Evolutionary conservation across 1,140 invertebrate species (phyloP), one percentile per base, ranked within the genome.

Genomic region (Drosophila sucinea): DNA sequence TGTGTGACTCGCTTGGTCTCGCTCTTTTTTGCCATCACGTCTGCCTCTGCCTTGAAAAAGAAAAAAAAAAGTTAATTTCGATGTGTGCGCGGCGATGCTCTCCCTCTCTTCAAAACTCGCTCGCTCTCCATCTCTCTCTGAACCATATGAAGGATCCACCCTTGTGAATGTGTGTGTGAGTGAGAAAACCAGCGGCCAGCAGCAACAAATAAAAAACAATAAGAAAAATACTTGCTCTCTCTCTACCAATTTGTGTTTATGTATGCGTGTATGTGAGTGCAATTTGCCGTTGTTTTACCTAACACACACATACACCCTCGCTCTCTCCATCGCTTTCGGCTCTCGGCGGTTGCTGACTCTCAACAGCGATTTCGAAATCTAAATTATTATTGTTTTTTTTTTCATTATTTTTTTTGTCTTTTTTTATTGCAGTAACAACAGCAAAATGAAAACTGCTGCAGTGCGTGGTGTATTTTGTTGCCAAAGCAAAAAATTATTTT

Each of bases 171-270:
- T 56, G 47, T 66, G 71, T 72, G 65, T 58, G 71, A 67, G 60
- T 35, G 66, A 70, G 57, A 70, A 65, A 60, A 58, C 60, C 68
- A 58, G 38, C 65, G 44, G 63, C 58, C 35, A 66, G 67, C 63
- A 79, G 81, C 82, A 86, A 86, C 79, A 85, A 85, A 85, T 85
- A 86, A 63, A 89, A 78, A 78, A 89, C 84, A 81, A 87, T 79
- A 87, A 80, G 77, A 89, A 78, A 79, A 76, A 62, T 78, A 70
- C 69, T 66, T 63, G 51, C 58, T 72, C 73, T 79, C 79, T 76
- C 66, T 67, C 76, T 81, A 73, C 72, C 60, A 69, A 38, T 38
- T 8, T 65, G 35, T 70, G 47, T 44, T 10, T 30, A 51, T 70
- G 38, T 58, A n/a, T 57, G 44, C 40, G 66, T 70, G 57, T 67